Evolutionary conservation across 2,888 invertebrate genomes (phyloP).

Genomic region (Pharmacophagus antenor): DNA sequence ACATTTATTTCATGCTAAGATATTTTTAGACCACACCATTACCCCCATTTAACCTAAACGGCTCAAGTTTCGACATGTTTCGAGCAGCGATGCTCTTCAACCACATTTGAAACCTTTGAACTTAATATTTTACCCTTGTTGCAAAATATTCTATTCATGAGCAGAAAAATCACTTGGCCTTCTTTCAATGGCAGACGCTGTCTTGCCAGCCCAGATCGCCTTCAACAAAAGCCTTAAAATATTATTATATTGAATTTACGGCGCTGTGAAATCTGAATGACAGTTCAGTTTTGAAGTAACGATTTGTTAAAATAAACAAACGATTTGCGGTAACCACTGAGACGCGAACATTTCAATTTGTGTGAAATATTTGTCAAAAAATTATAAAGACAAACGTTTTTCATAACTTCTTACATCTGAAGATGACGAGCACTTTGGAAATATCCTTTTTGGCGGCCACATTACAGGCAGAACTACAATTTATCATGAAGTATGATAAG

Average conservation of each 20-base stretch:
- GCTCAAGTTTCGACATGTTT: background rate
- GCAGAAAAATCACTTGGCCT: conserved; percentile 23
- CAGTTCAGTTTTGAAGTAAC: conserved; percentile 6
- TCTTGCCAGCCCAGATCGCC: conserved; percentile 11
- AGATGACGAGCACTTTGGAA: too few species aligned
- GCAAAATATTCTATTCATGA: conserved; percentile 24
- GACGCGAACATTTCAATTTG: too few species aligned
- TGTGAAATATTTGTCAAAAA: too few species aligned
- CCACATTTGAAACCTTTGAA: conserved; percentile 12
- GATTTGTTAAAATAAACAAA: background rate
- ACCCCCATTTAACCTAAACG: background rate
- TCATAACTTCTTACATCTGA: too few species aligned
- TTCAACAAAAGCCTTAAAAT: conserved; percentile 22
- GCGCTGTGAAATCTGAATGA: conserved; percentile 3
- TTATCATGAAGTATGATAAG: too few species aligned
- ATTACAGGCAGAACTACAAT: too few species aligned
- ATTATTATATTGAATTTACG: conserved; percentile 20
- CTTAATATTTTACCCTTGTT: conserved; percentile 16
- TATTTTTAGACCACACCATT: conserved; percentile 2
- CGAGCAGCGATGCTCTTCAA: background rate
- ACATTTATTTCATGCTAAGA: background rate
- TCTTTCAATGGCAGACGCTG: conserved; percentile 5
- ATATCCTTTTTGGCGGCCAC: too few species aligned
- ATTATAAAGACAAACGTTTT: too few species aligned
- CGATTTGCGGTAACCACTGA: background rate